Conservation (phyloP, 2,888 invertebrate species). For the Coelogynopora nodosa region DNA sequence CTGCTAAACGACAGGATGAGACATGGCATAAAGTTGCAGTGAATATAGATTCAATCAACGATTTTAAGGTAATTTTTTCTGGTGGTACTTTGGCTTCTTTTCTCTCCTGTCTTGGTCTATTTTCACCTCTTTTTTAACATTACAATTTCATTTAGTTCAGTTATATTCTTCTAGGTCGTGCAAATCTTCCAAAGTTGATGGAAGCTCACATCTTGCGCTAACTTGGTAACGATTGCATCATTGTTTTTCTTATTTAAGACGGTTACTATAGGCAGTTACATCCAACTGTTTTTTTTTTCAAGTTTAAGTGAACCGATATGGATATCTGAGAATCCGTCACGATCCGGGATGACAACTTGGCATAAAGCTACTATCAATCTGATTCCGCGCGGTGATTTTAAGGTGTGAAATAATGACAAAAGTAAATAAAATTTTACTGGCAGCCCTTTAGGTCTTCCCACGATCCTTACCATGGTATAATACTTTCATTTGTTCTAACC, state of each 20-base stretch:
- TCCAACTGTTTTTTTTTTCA: neutral
- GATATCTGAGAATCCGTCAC: neutral
- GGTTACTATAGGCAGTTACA: neutral
- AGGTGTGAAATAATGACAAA: neutral
- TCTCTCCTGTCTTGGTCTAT: neutral
- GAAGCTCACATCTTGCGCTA: slow-evolving; percentile 17
- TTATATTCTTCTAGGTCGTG: neutral
- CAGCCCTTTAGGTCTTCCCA: neutral
- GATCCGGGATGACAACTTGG: neutral
- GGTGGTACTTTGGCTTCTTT: too few species aligned
- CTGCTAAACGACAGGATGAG: neutral
- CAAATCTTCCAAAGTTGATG: neutral
- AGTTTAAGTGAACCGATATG: slow-evolving; percentile 10
- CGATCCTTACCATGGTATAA: neutral
- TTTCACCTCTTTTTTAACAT: neutral
- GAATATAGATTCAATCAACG: slow-evolving; percentile 4
- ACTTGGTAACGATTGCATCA: neutral
- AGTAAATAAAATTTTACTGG: neutral
- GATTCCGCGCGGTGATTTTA: neutral
- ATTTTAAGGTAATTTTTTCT: slow-evolving; percentile 37
- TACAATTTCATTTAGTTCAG: neutral
- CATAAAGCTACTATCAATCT: neutral
- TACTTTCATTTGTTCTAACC: neutral
- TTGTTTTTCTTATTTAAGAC: neutral
- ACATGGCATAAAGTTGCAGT: neutral